These are phyloP conservation scores for Ferdinandea cuprea DNA, from an alignment of 2,888 invertebrate genomes.

Conservation along the genomic window DNA sequence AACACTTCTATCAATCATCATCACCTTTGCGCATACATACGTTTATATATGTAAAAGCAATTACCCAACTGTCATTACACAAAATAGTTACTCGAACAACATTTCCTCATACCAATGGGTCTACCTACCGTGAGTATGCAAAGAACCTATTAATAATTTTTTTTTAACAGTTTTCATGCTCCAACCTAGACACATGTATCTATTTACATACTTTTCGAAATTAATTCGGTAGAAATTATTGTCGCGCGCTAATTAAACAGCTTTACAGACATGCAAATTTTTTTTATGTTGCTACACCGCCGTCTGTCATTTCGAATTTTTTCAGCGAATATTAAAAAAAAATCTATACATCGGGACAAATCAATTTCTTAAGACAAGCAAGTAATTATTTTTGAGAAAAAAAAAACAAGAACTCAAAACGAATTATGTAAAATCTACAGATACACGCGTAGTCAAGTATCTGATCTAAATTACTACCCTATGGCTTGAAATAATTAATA, in stretches of 20 bases:
- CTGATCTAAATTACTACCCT: conserved; percentile 67
- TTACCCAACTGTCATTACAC: conserved; percentile 49
- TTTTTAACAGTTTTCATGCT: not conserved
- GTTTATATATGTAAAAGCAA: conserved; percentile 3
- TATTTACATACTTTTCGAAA: conserved; percentile 10
- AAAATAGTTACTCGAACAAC: not conserved
- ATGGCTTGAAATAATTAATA: not conserved
- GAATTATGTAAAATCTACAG: conserved; percentile 64
- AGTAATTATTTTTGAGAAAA: conserved; percentile 3
- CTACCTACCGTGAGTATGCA: not conserved
- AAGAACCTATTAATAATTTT: not conserved
- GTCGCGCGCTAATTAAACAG: conserved; percentile 35
- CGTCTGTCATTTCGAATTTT: not conserved
- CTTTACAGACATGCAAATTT: conserved; percentile 18
- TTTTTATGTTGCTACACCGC: too few relatives aligned
- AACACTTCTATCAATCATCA: conserved; percentile 59
- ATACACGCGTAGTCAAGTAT: conserved; percentile 63
- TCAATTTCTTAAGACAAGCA: conserved; percentile 11
- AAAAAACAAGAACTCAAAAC: conserved; percentile 17
- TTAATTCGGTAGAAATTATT: conserved; percentile 5
- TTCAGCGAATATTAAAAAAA: conserved; percentile 1
- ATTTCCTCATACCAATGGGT: conserved; percentile 47
- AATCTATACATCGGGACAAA: conserved; percentile 56
- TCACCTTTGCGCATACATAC: not conserved
- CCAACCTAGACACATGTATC: conserved; percentile 13